These are phyloP conservation scores for Chloropsis hardwickii DNA, from an alignment of 2,113 vertebrate species.

Conservation along the genomic window DNA sequence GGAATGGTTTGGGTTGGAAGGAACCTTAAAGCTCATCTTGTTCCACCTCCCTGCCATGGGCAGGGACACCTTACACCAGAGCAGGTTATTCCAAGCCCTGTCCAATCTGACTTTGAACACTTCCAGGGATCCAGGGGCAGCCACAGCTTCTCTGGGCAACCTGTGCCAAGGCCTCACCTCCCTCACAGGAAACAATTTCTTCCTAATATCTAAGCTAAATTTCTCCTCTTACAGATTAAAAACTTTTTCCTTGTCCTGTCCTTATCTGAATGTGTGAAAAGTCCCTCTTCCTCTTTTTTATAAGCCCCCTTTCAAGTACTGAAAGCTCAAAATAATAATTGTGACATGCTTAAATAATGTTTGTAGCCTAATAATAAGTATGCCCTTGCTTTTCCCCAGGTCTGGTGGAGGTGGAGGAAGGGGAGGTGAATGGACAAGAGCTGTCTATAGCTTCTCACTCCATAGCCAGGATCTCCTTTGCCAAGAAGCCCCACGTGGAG, in stretches of 20 bases:
- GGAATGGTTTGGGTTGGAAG: not conserved
- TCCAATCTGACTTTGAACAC: not conserved
- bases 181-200: not conserved
- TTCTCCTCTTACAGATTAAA: not conserved
- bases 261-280: not conserved
- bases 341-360: not conserved
- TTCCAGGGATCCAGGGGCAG: not conserved
- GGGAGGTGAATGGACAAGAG: conserved; percentile 83
- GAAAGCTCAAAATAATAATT: not conserved
- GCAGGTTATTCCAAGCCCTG: not conserved
- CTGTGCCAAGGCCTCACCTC: not conserved
- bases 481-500: conserved; percentile 87
- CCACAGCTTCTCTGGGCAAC: not conserved
- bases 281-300: not conserved
- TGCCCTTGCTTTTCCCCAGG: conserved; percentile 69
- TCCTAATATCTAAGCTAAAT: not conserved
- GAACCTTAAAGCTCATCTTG: not conserved
- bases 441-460: conserved; percentile 80
- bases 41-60: not conserved
- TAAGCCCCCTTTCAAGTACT: not conserved
- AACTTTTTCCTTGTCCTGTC: not conserved
- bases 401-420: conserved; percentile 94
- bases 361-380: not conserved
- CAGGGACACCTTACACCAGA: not conserved
- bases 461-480: conserved; percentile 88